phyloP scores from a whole-genome alignment of 2,113 vertebrate species.

The Columba livia region DNA sequence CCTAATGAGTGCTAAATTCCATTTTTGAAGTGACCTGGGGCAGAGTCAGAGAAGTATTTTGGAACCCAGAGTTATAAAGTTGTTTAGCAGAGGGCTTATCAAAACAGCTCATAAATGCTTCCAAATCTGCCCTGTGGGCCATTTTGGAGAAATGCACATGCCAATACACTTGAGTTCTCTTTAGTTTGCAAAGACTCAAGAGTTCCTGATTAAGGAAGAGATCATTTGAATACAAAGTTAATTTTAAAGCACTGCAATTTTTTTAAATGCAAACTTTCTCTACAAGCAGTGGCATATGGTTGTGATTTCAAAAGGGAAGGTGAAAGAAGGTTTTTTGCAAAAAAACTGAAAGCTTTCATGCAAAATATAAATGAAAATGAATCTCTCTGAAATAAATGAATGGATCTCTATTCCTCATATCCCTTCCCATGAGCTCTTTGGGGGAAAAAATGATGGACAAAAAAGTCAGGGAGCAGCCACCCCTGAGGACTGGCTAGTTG shows the following conservation, averaged over 20 bases:
- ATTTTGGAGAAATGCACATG: not conserved
- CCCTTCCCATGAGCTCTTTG: not conserved
- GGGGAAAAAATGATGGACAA: fast-evolving
- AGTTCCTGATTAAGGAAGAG: not conserved
- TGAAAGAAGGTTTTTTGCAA: not conserved
- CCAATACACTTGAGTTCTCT: not conserved
- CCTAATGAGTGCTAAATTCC: no score
- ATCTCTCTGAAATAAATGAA: not conserved
- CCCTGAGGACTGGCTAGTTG: fast-evolving
- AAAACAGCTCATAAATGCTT: not conserved
- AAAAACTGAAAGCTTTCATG: not conserved
- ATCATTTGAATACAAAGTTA: not conserved
- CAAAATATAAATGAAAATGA: not conserved
- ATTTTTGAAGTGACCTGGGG: no score
- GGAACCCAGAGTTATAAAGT: no score
- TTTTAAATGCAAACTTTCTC: not conserved
- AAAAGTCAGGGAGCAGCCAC: not conserved
- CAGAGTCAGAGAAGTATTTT: no score
- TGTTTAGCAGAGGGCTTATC: not conserved
- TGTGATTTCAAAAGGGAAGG: not conserved
- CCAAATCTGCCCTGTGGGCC: not conserved
- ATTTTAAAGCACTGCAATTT: not conserved
- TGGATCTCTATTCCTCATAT: not conserved
- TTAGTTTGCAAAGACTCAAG: not conserved
- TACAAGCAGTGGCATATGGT: not conserved